Conservation (phyloP, 1,140 invertebrate species). For the Apolygus lucorum region DNA sequence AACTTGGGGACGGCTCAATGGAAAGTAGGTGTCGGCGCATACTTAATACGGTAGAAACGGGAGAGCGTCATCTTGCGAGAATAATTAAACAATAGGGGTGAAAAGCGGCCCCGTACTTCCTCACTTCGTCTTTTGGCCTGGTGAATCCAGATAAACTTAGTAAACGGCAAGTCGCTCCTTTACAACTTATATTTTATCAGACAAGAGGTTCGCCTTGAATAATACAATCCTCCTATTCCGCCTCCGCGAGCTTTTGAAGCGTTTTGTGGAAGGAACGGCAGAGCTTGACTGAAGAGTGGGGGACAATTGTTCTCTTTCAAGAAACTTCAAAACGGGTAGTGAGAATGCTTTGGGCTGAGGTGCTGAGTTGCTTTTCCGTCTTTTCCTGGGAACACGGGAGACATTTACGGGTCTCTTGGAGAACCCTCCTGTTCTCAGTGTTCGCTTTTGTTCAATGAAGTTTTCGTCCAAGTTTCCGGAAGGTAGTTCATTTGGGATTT, state of each 20-base stretch:
- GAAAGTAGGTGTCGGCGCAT: constrained; percentile 28
- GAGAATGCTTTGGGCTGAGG: too few species aligned
- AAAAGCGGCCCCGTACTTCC: not conserved
- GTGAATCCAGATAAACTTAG: constrained; percentile 25
- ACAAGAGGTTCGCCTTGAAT: constrained; percentile 18
- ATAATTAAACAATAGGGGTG: constrained; percentile 27
- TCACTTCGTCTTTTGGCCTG: not conserved
- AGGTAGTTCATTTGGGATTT: too few species aligned
- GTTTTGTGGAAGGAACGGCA: constrained; percentile 4
- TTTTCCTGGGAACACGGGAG: too few species aligned
- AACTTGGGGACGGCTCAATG: constrained; percentile 22
- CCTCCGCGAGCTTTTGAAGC: constrained; percentile 3
- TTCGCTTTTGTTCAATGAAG: too few species aligned
- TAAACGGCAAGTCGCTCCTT: constrained; percentile 25
- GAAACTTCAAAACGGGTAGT: too few species aligned
- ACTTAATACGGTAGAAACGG: constrained; percentile 18
- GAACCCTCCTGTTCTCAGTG: too few species aligned
- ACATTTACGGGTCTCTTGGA: too few species aligned
- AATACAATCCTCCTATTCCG: constrained; percentile 26
- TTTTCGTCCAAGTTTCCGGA: too few species aligned
- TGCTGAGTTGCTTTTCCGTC: too few species aligned
- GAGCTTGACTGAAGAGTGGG: too few species aligned
- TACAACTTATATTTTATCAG: constrained; percentile 28
- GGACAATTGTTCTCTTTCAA: too few species aligned
- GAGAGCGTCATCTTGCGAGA: constrained; percentile 25